Percentiles rank a stretch among this genome's conserved stretches.
phyloP scores from a whole-genome alignment of 2,113 vertebrate species.

The Fregetta grallaria region DNA sequence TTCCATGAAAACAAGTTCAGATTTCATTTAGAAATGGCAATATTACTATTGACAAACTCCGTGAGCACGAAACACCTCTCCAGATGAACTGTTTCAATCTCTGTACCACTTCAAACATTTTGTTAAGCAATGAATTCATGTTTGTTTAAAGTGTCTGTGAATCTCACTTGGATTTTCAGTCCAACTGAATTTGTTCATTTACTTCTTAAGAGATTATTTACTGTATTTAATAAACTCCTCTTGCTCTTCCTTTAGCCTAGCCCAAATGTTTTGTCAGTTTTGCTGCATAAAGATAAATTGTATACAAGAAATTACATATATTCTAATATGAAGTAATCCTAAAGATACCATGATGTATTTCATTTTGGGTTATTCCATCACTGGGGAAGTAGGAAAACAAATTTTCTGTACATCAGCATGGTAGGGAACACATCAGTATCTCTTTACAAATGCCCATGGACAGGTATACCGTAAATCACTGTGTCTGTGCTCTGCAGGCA shows the following conservation, averaged over 20 bases:
- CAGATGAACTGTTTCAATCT: background rate
- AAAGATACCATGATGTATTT: background rate
- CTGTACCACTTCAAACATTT: background rate
- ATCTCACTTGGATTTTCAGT: background rate
- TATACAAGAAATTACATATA: background rate
- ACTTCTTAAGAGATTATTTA: background rate
- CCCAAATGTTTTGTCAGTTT: background rate
- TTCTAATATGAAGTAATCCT: background rate
- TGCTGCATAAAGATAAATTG: background rate
- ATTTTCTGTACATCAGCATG: background rate
- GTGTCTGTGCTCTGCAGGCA: background rate
- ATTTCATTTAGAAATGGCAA: background rate
- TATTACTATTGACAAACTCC: background rate
- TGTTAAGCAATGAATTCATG: background rate
- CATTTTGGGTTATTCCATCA: background rate
- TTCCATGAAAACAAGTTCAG: background rate
- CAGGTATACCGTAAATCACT: fast-evolving
- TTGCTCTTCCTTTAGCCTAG: background rate
- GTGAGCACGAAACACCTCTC: background rate
- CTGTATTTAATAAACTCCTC: background rate
- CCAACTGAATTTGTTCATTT: background rate
- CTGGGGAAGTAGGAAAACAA: background rate
- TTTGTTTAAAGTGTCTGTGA: background rate
- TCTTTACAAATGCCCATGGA: background rate
- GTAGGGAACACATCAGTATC: background rate